phyloP scores from a whole-genome alignment of 2,888 invertebrate species.

The Plagiodera versicolora region DNA sequence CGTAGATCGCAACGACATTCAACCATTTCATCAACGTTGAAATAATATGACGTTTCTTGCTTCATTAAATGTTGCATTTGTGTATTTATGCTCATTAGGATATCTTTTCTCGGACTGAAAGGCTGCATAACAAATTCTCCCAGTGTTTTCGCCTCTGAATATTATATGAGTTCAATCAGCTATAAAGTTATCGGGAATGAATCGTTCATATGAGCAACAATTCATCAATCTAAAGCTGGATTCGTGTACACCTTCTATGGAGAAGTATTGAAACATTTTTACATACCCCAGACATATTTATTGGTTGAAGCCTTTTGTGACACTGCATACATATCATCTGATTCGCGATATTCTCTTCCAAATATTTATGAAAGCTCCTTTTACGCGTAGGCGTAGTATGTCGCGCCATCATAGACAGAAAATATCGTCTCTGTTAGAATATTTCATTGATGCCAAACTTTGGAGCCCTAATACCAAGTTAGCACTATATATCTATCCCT shows the following conservation, averaged over 20 bases:
- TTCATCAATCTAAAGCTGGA: background rate
- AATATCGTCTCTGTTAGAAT: slow-evolving; percentile 33
- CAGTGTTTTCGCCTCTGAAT: no score
- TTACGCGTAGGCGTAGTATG: slow-evolving; percentile 40
- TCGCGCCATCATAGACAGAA: slow-evolving; percentile 24
- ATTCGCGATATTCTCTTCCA: slow-evolving; percentile 41
- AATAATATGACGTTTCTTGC: no score
- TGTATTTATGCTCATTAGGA: no score
- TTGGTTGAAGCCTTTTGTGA: slow-evolving; percentile 40
- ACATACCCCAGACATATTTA: slow-evolving; percentile 45
- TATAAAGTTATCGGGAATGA: background rate
- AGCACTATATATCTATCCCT: slow-evolving; percentile 16
- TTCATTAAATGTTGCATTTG: no score
- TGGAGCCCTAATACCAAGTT: slow-evolving; percentile 18
- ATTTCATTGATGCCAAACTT: slow-evolving; percentile 36
- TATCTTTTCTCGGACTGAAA: no score
- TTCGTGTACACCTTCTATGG: background rate
- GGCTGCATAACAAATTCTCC: no score
- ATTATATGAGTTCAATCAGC: no score
- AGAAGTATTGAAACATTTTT: background rate
- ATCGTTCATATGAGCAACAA: background rate
- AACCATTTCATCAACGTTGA: no score
- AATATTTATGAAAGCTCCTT: slow-evolving; percentile 30
- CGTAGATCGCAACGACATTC: no score
- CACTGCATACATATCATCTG: slow-evolving; percentile 44